phyloP scores from a whole-genome alignment of 2,888 invertebrate species.

The Eilema sororculum region DNA sequence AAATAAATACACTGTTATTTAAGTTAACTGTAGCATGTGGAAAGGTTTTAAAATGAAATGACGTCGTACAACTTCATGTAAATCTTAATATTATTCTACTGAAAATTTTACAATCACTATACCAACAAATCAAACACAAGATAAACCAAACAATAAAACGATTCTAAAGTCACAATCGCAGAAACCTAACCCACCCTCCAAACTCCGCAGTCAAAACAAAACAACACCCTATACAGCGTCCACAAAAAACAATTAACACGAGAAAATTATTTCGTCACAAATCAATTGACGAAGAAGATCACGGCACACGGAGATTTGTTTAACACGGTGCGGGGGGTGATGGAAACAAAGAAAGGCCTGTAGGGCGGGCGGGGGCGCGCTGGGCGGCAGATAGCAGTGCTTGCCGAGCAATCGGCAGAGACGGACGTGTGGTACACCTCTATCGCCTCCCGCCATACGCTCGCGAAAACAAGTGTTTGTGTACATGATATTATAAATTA shows the following conservation, averaged over 20 bases:
- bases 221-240: conserved; percentile 16
- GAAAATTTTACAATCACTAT: background rate
- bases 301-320: conserved; percentile 77
- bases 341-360: conserved; percentile 84
- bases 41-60: too few species aligned
- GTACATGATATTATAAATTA: conserved; percentile 53
- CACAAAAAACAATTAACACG: conserved; percentile 48
- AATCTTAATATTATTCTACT: background rate
- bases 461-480: conserved; percentile 63
- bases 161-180: conserved; percentile 11
- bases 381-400: conserved; percentile 71
- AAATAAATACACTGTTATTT: too few species aligned
- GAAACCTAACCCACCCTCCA: background rate
- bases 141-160: background rate
- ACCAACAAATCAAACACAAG: background rate
- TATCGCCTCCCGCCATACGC: conserved; percentile 42
- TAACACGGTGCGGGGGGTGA: conserved; percentile 68
- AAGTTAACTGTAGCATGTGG: too few species aligned
- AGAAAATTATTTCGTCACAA: conserved; percentile 54
- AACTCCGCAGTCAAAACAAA: background rate
- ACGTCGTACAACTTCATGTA: too few species aligned
- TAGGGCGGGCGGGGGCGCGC: conserved; percentile 78
- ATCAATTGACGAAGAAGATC: conserved; percentile 78
- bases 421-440: conserved; percentile 53
- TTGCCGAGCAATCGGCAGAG: conserved; percentile 71